Evolutionary conservation across 2,888 invertebrate species (phyloP).

Genomic region (Limenitis camilla): DNA sequence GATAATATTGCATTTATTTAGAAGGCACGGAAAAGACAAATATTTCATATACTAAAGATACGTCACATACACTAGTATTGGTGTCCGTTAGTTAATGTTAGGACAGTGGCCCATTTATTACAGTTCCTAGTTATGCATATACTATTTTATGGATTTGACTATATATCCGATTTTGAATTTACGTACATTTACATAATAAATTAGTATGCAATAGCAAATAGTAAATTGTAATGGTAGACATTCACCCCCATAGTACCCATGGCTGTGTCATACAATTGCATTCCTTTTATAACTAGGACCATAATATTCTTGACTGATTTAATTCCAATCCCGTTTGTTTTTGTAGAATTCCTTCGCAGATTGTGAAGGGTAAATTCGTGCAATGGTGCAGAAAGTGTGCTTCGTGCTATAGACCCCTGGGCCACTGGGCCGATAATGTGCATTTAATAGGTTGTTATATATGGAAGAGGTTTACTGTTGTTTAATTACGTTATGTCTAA

Average conservation of each 20-base stretch:
- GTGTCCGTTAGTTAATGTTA: conserved; percentile 17
- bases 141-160: conserved; percentile 1
- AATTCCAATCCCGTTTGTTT: conserved; percentile 47
- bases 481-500: conserved; percentile 53
- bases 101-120: conserved; percentile 40
- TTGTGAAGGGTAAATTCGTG: conserved; percentile 25
- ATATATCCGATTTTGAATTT: conserved; percentile 10
- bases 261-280: conserved; percentile 70
- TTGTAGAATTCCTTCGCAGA: conserved; percentile 33
- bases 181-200: neutral
- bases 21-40: too few species aligned
- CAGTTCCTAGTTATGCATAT: conserved; percentile 27
- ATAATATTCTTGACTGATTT: conserved; percentile 54
- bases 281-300: conserved; percentile 51
- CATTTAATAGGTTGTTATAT: conserved; percentile 73
- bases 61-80: conserved; percentile 30
- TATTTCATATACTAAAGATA: too few species aligned
- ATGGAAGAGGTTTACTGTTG: conserved; percentile 66
- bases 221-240: neutral
- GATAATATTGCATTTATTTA: too few species aligned
- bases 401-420: conserved; percentile 37
- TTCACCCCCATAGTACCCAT: conserved; percentile 15
- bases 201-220: neutral
- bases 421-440: conserved; percentile 55
- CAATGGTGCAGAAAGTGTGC: conserved; percentile 38